Conservation (phyloP, 2,888 invertebrate genomes). For the Eudemis profundana region DNA sequence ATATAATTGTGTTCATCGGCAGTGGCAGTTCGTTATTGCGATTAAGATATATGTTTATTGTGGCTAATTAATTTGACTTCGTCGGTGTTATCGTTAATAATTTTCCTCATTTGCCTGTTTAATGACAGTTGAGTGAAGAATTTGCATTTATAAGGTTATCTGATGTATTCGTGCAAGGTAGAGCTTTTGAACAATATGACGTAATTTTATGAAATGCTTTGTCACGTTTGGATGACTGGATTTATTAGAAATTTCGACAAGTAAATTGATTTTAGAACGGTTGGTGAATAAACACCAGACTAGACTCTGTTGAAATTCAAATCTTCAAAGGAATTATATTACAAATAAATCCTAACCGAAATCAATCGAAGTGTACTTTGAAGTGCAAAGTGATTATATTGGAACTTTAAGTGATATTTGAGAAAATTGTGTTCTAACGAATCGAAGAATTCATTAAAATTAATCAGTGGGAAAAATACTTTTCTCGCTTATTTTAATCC, state of each 20-base stretch:
- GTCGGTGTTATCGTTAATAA: conserved; percentile 30
- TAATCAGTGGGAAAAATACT: background rate
- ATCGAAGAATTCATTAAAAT: background rate
- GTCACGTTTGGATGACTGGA: background rate
- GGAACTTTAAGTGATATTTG: conserved; percentile 1
- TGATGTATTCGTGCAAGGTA: background rate
- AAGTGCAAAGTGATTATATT: conserved; percentile 1
- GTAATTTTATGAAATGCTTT: background rate
- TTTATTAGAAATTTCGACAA: background rate
- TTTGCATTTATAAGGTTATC: conserved; percentile 1
- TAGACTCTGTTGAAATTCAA: background rate
- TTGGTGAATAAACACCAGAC: background rate
- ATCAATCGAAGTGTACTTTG: background rate
- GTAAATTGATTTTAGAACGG: background rate
- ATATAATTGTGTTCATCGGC: conserved; percentile 21
- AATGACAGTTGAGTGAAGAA: conserved; percentile 15
- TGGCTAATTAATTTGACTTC: conserved; percentile 35
- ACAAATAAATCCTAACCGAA: background rate
- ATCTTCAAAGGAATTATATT: background rate
- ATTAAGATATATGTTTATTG: conserved; percentile 25
- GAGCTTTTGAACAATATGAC: conserved; percentile 16
- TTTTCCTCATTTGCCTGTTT: conserved; percentile 34
- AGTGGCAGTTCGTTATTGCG: conserved; percentile 22
- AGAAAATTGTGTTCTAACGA: background rate
- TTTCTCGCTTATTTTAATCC: too few relatives aligned